A percentile compares a stretch with the other conserved stretches of the same genome.
phyloP scores from a whole-genome alignment of 2,888 invertebrate species.

The Plagodis pulveraria region DNA sequence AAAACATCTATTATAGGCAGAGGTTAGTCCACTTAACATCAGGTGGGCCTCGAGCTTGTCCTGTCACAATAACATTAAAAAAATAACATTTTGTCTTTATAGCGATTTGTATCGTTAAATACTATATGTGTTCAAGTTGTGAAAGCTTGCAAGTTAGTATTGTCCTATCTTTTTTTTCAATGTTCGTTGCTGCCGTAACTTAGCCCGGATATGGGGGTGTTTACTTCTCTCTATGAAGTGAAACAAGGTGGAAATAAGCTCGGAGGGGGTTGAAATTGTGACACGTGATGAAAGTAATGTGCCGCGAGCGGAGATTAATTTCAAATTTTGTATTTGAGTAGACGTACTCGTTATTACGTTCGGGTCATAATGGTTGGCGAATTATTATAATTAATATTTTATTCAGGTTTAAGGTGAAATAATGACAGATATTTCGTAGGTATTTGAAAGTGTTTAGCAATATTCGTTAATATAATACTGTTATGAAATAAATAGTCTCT shows the following conservation, averaged over 20 bases:
- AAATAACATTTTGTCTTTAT: too few species aligned
- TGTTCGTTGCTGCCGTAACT: constrained; percentile 17
- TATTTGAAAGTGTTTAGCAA: too few species aligned
- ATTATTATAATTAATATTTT: constrained; percentile 1
- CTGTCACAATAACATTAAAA: too few species aligned
- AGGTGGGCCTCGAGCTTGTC: too few species aligned
- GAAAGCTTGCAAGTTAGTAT: background rate
- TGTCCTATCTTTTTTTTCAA: constrained; percentile 12
- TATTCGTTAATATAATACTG: too few species aligned
- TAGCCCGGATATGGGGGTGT: constrained; percentile 22
- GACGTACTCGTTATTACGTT: constrained; percentile 15
- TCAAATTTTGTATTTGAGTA: constrained; percentile 23
- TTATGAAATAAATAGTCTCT: too few species aligned
- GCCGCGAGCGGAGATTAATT: constrained; percentile 38
- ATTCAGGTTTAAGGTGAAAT: too few species aligned
- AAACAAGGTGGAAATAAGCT: constrained; percentile 41
- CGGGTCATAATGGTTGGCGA: constrained; percentile 7
- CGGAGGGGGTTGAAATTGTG: constrained; percentile 36
- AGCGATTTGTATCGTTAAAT: too few species aligned
- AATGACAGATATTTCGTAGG: too few species aligned
- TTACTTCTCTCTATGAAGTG: constrained; percentile 31
- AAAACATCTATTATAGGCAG: too few species aligned
- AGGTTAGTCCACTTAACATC: too few species aligned
- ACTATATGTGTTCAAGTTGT: background rate
- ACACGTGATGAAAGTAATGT: constrained; percentile 40